phyloP scores from a whole-genome alignment of 2,113 vertebrate species.

The Pygoscelis antarcticus region DNA sequence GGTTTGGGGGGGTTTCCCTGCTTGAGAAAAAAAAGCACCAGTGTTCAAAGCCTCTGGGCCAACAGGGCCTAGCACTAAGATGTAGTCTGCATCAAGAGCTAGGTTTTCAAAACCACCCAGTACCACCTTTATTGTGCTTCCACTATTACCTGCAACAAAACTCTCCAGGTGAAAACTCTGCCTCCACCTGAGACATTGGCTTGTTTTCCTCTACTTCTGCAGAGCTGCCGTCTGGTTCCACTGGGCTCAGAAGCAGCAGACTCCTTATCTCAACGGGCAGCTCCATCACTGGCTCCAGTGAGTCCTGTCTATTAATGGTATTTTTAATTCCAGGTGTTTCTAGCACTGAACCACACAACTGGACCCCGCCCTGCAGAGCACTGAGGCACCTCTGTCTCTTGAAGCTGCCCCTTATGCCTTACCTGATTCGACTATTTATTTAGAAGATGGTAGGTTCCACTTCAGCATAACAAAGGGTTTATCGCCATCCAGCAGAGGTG shows the following conservation, averaged over 20 bases:
- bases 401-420: neutral
- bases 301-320: rapidly evolving
- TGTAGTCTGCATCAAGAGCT: neutral
- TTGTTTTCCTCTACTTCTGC: neutral
- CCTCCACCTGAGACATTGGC: neutral
- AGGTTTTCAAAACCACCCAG: neutral
- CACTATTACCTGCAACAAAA: neutral
- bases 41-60: neutral
- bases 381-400: neutral
- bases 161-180: neutral
- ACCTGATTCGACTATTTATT: neutral
- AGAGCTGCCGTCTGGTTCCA: neutral
- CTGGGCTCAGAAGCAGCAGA: neutral
- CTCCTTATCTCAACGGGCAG: rapidly evolving
- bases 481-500: neutral
- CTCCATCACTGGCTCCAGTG: neutral
- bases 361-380: neutral
- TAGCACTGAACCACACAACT: neutral
- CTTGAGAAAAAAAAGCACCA: neutral
- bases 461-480: neutral
- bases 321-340: neutral
- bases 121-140: neutral
- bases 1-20: neutral
- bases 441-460: neutral
- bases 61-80: neutral